Base-by-base conservation (phyloP, 2,113 vertebrate genomes). In the Ploceus nigricollis region DNA sequence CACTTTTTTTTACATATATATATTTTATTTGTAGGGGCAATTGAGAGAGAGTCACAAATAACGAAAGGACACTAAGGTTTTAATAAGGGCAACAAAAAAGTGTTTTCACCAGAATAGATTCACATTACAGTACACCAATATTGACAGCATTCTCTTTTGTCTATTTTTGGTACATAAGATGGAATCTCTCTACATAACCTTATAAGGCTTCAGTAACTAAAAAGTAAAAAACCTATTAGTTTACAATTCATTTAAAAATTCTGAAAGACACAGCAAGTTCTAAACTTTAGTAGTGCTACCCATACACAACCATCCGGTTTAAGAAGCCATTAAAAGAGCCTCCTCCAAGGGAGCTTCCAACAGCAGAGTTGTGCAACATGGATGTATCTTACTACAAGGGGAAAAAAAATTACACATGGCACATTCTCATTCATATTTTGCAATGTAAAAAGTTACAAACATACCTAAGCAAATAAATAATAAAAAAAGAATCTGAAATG, bases 391-490 rank as follows among this genome's bases (percentile, higher is more conserved):
- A 98, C 96, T 97, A 98, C 91, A 89, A 97, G 80, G 84, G 40
- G 13, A 5, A 95, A 97, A 97, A 82, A 89, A 96, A 97, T 88
- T 97, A 97, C 96, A 98, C 98, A 98, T 97, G 98, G 98, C 98
- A 98, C 98, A 98, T 98, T 98, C 98, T 98, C 97, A 97, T 97
- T 97, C 97, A 91, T 97, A 97, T 97, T 97, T 95, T 96, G 96
- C 97, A 97, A 98, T 98, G 97, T 98, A 98, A 98, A 97, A 98
- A 98, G 97, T 98, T 97, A 98, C 97, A 98, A 98, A 98, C 98
- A 98, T 98, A 98, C 89, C 98, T 98, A 98, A 97, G 95, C 98
- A 98, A 99, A 99, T 99, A 99, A 99, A 99, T 99, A 99, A 98
- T 60, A 65, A 94, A 87, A 98, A 98, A 98, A 97, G 73, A 96